A percentile compares a stretch with the other conserved stretches of the same genome.
phyloP scores from a whole-genome alignment of 2,797 vertebrate genomes.

The Poliocrania exsul region DNA sequence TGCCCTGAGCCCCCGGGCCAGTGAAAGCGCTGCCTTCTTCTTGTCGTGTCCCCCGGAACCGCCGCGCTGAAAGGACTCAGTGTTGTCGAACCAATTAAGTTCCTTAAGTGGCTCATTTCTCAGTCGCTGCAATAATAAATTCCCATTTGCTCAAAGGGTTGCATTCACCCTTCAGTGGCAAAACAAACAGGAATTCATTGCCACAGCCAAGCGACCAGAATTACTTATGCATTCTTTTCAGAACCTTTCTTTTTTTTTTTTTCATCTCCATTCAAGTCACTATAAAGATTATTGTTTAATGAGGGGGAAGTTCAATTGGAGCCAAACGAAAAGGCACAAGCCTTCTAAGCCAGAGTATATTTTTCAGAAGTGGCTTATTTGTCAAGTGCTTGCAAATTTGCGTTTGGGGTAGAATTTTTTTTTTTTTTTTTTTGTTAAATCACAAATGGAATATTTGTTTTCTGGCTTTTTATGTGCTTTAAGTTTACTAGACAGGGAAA shows the following conservation, averaged over 20 bases:
- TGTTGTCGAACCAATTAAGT: constrained; percentile 61
- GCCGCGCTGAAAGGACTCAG: constrained; percentile 35
- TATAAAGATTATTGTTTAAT: constrained; percentile 41
- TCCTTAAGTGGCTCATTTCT: constrained; percentile 65
- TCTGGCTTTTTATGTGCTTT: background rate
- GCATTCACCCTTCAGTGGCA: constrained; percentile 55
- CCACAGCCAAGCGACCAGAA: constrained; percentile 47
- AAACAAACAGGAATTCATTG: constrained; percentile 71
- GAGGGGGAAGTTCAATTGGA: constrained; percentile 44
- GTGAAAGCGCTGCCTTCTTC: constrained; percentile 55
- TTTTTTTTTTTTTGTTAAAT: background rate
- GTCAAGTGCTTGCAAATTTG: background rate
- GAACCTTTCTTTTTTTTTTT: background rate
- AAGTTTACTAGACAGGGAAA: background rate
- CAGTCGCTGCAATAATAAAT: constrained; percentile 61
- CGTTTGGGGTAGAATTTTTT: background rate
- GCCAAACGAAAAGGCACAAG: constrained; percentile 12
- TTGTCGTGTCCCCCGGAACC: constrained; percentile 33
- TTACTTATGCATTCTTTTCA: constrained; percentile 60
- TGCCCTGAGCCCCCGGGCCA: constrained; percentile 1
- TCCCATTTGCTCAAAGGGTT: constrained; percentile 56
- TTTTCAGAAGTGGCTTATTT: constrained; percentile 31
- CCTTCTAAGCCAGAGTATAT: background rate
- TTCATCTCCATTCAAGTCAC: constrained; percentile 30
- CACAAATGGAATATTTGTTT: background rate